Percentiles rank a stretch among this genome's conserved stretches.
These are phyloP conservation scores for Ethmia dodecea DNA, from an alignment of 2,888 invertebrate genomes.

Conservation along the genomic window DNA sequence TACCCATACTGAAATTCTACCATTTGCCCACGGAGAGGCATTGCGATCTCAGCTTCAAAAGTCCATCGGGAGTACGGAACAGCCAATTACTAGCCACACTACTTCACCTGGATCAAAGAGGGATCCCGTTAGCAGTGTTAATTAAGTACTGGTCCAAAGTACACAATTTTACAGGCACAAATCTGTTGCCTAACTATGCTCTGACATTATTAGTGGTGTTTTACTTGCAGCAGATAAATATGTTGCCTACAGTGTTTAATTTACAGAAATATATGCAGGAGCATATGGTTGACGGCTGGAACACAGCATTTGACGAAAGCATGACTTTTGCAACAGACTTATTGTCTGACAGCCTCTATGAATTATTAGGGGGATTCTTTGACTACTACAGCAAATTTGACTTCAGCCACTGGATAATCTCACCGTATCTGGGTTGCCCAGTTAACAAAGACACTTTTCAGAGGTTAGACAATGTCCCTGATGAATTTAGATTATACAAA, in stretches of 20 bases:
- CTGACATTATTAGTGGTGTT: constrained; percentile 80
- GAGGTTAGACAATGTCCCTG: constrained; percentile 15
- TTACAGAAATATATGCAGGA: constrained; percentile 44
- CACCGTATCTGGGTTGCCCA: constrained; percentile 22
- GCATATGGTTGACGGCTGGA: constrained; percentile 66
- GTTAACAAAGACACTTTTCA: constrained; percentile 20
- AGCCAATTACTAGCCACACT: constrained; percentile 78
- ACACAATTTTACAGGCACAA: constrained; percentile 65
- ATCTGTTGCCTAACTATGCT: constrained; percentile 78
- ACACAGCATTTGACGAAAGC: constrained; percentile 60
- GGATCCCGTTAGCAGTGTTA: constrained; percentile 76
- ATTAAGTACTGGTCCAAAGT: constrained; percentile 84
- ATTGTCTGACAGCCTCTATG: constrained; percentile 23
- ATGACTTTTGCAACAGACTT: too few relatives aligned
- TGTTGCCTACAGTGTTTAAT: constrained; percentile 68
- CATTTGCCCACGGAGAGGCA: constrained; percentile 77
- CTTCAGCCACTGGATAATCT: constrained; percentile 23
- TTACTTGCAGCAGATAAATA: constrained; percentile 78
- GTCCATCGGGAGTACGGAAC: constrained; percentile 81
- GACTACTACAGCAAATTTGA: constrained; percentile 31
- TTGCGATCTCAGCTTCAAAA: constrained; percentile 85
- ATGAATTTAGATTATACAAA: constrained; percentile 23
- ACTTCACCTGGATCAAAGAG: constrained; percentile 67
- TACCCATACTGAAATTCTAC: constrained; percentile 86
- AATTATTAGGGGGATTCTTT: constrained; percentile 37